These are phyloP conservation scores for Lithobius niger DNA, from an alignment of 1,140 invertebrate genomes.

Conservation along the genomic window DNA sequence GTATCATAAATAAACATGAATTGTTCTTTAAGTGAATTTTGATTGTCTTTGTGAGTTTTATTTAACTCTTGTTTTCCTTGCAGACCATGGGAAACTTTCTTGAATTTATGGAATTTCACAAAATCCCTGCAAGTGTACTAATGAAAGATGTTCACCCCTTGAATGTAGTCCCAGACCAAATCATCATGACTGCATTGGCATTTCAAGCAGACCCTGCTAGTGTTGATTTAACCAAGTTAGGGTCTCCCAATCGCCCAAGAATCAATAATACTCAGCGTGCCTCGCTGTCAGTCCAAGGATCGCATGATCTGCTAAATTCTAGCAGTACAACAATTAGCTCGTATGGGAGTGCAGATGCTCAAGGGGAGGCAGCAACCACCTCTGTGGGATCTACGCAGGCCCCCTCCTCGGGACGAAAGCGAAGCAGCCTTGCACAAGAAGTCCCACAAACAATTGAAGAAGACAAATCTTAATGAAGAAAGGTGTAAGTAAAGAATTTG, in stretches of 20 bases:
- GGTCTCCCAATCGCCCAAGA: slow-evolving; percentile 5
- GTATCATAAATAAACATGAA: too few relatives aligned
- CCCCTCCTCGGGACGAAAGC: too few relatives aligned
- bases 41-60: too few relatives aligned
- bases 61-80: too few relatives aligned
- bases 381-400: too few relatives aligned
- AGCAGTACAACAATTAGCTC: slow-evolving; percentile 12
- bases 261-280: neutral
- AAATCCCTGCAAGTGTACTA: slow-evolving; percentile 80
- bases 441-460: too few relatives aligned
- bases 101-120: slow-evolving; percentile 86
- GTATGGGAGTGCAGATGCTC: neutral
- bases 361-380: neutral
- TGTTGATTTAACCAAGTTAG: slow-evolving; percentile 73
- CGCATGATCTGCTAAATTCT: slow-evolving; percentile 9
- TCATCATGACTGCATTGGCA: slow-evolving; percentile 75
- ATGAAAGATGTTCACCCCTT: slow-evolving; percentile 86
- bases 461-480: too few relatives aligned
- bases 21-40: too few relatives aligned
- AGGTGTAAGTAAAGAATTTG: too few relatives aligned
- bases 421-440: too few relatives aligned
- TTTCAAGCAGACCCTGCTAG: slow-evolving; percentile 92
- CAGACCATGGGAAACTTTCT: slow-evolving; percentile 51
- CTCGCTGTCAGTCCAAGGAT: slow-evolving; percentile 5
- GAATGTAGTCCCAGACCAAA: slow-evolving; percentile 67